phyloP scores from a whole-genome alignment of 1,140 invertebrate species.

The Hypothenemus hampei region DNA sequence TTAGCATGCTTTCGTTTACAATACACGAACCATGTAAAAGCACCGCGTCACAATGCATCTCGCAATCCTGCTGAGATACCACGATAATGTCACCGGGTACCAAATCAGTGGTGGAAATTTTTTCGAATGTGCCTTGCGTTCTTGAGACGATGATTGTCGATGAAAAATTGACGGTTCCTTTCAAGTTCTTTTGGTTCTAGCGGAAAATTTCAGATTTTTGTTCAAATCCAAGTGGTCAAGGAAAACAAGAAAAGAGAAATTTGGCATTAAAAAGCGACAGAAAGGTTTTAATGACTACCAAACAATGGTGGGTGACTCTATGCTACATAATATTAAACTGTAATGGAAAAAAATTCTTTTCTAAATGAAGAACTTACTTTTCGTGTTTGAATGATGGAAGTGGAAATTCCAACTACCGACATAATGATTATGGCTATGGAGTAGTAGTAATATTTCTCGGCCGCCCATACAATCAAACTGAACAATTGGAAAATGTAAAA shows the following conservation, averaged over 20 bases:
- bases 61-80: constrained; percentile 78
- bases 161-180: constrained; percentile 62
- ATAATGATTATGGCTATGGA: constrained; percentile 80
- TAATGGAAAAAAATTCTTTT: too few relatives aligned
- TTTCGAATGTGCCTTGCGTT: constrained; percentile 26
- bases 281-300: too few relatives aligned
- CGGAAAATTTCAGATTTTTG: too few relatives aligned
- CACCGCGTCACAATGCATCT: constrained; percentile 87
- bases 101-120: constrained; percentile 54
- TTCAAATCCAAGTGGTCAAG: too few relatives aligned
- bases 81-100: constrained; percentile 93
- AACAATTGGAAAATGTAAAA: constrained; percentile 95
- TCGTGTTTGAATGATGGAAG: constrained; percentile 78
- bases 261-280: too few relatives aligned
- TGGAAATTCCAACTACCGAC: constrained; percentile 77
- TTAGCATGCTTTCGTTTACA: constrained; percentile 95
- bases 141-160: constrained; percentile 56
- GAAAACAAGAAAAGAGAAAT: too few relatives aligned
- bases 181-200: constrained; percentile 70
- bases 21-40: constrained; percentile 85
- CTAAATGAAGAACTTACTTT: constrained; percentile 59
- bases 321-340: too few relatives aligned
- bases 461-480: constrained; percentile 74
- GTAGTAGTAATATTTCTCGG: constrained; percentile 81
- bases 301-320: too few relatives aligned